Conservation (phyloP, 2,113 vertebrate species). For the Leptodactylus fuscus region DNA sequence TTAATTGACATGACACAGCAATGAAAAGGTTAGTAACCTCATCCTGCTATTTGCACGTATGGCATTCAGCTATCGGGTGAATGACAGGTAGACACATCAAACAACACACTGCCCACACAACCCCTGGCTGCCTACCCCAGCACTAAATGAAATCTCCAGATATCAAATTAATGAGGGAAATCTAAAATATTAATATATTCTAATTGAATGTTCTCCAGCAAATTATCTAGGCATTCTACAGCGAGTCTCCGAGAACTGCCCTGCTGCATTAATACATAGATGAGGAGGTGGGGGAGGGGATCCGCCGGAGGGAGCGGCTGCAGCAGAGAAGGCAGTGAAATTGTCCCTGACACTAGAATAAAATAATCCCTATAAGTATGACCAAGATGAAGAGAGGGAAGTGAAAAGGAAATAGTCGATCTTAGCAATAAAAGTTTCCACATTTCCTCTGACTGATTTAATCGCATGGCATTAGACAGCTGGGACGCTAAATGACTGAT, state of each 20-base stretch:
- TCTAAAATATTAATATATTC: slow-evolving; percentile 88
- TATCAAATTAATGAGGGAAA: slow-evolving; percentile 83
- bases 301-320: not conserved
- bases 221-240: slow-evolving; percentile 86
- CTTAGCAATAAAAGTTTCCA: slow-evolving; percentile 64
- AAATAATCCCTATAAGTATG: slow-evolving; percentile 5
- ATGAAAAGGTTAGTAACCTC: not conserved
- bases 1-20: too few species aligned
- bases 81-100: slow-evolving; percentile 67
- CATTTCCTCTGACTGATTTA: slow-evolving; percentile 78
- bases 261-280: slow-evolving; percentile 77
- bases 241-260: slow-evolving; percentile 75
- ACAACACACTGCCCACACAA: slow-evolving; percentile 64
- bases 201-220: slow-evolving; percentile 86
- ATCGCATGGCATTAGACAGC: slow-evolving; percentile 79
- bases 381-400: slow-evolving; percentile 54
- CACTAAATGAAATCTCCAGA: slow-evolving; percentile 82
- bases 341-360: not conserved
- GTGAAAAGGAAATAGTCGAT: slow-evolving; percentile 23
- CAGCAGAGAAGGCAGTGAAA: not conserved
- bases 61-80: slow-evolving; percentile 63
- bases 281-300: not conserved
- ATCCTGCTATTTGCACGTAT: slow-evolving; percentile 59
- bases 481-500: slow-evolving; percentile 45
- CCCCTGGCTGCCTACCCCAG: slow-evolving; percentile 63